Base-by-base conservation (phyloP, 2,888 invertebrate species). In the Himalopsyche japonica region DNA sequence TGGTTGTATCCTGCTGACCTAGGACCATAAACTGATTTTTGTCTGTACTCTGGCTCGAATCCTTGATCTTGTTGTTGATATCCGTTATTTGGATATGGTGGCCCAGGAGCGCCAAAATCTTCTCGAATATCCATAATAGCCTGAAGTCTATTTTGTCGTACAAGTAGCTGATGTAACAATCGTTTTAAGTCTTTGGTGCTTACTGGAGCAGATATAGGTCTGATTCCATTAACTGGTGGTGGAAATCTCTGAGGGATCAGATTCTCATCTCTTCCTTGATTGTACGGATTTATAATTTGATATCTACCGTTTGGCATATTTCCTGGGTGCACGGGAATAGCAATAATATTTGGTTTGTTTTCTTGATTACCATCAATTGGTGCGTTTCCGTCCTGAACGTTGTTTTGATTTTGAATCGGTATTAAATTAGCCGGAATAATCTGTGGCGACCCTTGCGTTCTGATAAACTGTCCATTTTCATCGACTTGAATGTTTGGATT, bases 131-230 rank as follows among this genome's bases (percentile, higher is more conserved):
- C 93, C 91, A 93, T 93, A 24, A 94, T 89, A 70, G 91, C 90
- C 89, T 94, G 94, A 87, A 94, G 88, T 76, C 93, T 91, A 87
- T 92, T 93, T 89, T 95, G 95, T 80, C 95, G 91, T 43, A 94
- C 89, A 49, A 95, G 93, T 83, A 96, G 90, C 89, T 94, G 93
- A 86, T 95, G 94, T 7, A 96, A 90, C 64, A 96, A 90, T 79
- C 94, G 92, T 88, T 95, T 95, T 85, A 95, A 94, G 88, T 96
- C 95, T 88, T 94, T 93, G 1, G 95, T 94, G 88, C 95, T 95
- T 2, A 95, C 93, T 8, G 95, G 95, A 12, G 95, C 93, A 79
- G 94, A 92, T 76, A 95, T 95, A 2, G 93, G 92, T 84, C 93
- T 93, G 89, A 93, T 92, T 86, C 93, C 93, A 32, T 92, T 92